Percentiles rank a stretch among this genome's conserved stretches.
phyloP scores from a whole-genome alignment of 2,113 vertebrate species.

The Bubo scandiacus region DNA sequence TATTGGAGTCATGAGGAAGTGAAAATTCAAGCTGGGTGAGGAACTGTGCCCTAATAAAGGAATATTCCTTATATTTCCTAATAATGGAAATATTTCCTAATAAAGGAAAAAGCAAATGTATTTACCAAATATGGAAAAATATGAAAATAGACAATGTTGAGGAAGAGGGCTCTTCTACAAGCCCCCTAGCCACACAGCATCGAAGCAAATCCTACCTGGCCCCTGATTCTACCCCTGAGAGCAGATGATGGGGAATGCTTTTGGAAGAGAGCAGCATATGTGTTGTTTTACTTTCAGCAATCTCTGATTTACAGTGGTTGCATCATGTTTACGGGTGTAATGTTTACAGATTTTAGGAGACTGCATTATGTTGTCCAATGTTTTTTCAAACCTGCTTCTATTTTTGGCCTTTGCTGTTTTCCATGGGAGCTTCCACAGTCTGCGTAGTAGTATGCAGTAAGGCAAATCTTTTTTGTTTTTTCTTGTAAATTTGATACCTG shows the following conservation, averaged over 20 bases:
- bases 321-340: neutral
- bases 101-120: neutral
- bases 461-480: neutral
- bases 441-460: neutral
- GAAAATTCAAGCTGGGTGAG: neutral
- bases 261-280: neutral
- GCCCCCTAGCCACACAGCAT: neutral
- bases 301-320: neutral
- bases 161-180: neutral
- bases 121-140: neutral
- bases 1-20: neutral
- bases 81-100: neutral
- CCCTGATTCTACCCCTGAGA: neutral
- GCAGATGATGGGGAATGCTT: neutral
- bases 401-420: neutral
- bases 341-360: neutral
- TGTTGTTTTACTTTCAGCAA: neutral
- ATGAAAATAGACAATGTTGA: neutral
- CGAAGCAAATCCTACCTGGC: neutral
- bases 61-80: neutral
- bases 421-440: neutral
- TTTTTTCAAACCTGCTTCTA: neutral
- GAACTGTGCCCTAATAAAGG: neutral
- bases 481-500: neutral
- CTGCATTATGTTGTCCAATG: neutral